phyloP scores from a whole-genome alignment of 2,888 invertebrate species.

The Apamea anceps region DNA sequence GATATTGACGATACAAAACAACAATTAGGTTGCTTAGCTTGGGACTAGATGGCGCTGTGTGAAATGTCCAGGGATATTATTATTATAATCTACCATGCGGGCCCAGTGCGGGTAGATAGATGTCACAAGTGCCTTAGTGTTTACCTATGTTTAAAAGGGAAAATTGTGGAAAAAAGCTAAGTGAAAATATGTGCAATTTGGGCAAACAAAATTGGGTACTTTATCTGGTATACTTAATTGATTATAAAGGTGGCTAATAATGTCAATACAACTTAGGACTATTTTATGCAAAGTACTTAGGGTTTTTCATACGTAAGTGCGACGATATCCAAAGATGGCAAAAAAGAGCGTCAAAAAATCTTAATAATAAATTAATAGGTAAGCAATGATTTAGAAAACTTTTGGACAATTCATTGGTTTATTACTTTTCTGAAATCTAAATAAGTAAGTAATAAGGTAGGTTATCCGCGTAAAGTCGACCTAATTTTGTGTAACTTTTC shows the following conservation, averaged over 20 bases:
- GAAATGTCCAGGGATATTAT: no score
- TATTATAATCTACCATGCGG: no score
- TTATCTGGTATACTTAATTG: neutral
- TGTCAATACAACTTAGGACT: neutral
- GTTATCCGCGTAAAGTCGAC: neutral
- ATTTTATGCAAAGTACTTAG: neutral
- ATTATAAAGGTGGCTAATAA: neutral
- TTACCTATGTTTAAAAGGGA: neutral
- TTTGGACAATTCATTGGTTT: neutral
- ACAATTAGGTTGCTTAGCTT: no score
- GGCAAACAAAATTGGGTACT: neutral
- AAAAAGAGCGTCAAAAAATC: neutral
- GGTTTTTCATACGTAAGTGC: neutral
- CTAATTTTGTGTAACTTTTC: neutral
- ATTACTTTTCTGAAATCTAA: neutral
- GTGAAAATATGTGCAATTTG: neutral
- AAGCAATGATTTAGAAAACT: neutral
- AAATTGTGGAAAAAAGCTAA: neutral
- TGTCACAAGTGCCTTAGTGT: neutral
- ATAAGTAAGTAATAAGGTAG: neutral
- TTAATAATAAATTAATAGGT: no score
- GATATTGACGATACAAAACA: no score
- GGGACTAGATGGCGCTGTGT: no score
- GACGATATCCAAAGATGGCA: neutral
- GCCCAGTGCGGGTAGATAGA: no score